phyloP scores from a whole-genome alignment of 2,888 invertebrate genomes.

The Tinea pellionella region DNA sequence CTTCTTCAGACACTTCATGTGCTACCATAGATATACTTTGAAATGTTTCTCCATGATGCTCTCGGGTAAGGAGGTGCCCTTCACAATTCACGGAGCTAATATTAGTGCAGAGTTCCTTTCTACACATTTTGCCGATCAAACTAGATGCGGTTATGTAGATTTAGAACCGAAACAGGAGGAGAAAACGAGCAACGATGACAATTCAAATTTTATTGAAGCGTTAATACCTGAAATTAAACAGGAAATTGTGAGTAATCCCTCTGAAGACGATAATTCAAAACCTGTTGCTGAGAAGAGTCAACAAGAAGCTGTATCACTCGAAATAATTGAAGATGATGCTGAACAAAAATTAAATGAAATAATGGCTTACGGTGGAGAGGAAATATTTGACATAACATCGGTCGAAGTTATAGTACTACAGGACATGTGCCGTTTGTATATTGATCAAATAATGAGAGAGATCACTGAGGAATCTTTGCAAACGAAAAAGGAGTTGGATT shows the following conservation, averaged over 20 bases:
- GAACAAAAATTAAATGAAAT: slow-evolving; percentile 23
- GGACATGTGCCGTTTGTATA: slow-evolving; percentile 51
- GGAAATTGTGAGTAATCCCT: slow-evolving; percentile 26
- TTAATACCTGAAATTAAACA: slow-evolving; percentile 30
- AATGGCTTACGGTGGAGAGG: slow-evolving; percentile 39
- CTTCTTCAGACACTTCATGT: slow-evolving; percentile 57
- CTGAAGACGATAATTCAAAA: slow-evolving; percentile 20
- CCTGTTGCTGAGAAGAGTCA: slow-evolving; percentile 17
- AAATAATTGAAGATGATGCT: slow-evolving; percentile 18
- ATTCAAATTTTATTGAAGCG: slow-evolving; percentile 25
- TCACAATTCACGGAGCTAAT: slow-evolving; percentile 49
- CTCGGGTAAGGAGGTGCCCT: slow-evolving; percentile 45
- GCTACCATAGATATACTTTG: slow-evolving; percentile 53
- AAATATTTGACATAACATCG: slow-evolving; percentile 57
- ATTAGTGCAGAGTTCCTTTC: slow-evolving; percentile 46
- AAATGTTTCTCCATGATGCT: slow-evolving; percentile 51
- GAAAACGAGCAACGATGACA: slow-evolving; percentile 18
- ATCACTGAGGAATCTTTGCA: slow-evolving; percentile 39
- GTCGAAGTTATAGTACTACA: slow-evolving; percentile 53
- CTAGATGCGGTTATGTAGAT: slow-evolving; percentile 44
- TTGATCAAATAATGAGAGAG: slow-evolving; percentile 31
- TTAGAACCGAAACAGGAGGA: slow-evolving; percentile 25
- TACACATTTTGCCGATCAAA: slow-evolving; percentile 36
- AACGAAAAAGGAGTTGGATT: slow-evolving; percentile 36
- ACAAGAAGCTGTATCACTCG: slow-evolving; percentile 16